Conservation (phyloP, 2,888 invertebrate genomes). For the Meiosimyza platycephala region DNA sequence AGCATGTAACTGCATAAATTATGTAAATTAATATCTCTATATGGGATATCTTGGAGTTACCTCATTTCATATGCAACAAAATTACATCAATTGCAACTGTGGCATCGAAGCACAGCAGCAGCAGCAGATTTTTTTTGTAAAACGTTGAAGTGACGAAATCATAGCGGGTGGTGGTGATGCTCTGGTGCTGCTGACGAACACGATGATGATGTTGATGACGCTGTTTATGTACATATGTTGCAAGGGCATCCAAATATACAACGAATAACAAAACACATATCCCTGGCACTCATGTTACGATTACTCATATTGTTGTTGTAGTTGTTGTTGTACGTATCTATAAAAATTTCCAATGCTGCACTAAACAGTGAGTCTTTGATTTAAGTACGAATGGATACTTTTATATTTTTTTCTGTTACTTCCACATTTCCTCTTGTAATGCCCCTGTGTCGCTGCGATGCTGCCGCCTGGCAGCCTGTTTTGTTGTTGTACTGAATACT, state of each 20-base stretch:
- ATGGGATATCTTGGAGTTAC: no score
- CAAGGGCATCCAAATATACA: conserved; percentile 18
- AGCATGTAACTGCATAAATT: no score
- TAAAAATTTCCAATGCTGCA: conserved; percentile 11
- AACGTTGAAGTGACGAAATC: conserved; percentile 31
- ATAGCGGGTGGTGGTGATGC: conserved; percentile 37
- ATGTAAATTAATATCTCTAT: no score
- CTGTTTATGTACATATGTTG: conserved; percentile 14
- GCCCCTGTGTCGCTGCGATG: background rate
- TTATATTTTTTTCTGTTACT: background rate
- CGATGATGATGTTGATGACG: background rate
- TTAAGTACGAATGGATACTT: background rate
- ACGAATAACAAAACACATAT: conserved; percentile 23
- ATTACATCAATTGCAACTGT: background rate
- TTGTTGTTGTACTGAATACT: background rate
- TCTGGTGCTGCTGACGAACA: conserved; percentile 17
- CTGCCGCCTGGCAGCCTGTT: background rate
- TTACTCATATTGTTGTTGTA: background rate
- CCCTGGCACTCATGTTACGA: background rate
- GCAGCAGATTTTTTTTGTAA: background rate
- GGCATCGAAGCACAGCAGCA: background rate
- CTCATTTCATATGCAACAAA: conserved; percentile 1
- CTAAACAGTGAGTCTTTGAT: conserved; percentile 20
- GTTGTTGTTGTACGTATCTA: conserved; percentile 4
- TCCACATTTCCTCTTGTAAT: background rate